Conservation (phyloP, 2,113 vertebrate species). For the Gila orcuttii region DNA sequence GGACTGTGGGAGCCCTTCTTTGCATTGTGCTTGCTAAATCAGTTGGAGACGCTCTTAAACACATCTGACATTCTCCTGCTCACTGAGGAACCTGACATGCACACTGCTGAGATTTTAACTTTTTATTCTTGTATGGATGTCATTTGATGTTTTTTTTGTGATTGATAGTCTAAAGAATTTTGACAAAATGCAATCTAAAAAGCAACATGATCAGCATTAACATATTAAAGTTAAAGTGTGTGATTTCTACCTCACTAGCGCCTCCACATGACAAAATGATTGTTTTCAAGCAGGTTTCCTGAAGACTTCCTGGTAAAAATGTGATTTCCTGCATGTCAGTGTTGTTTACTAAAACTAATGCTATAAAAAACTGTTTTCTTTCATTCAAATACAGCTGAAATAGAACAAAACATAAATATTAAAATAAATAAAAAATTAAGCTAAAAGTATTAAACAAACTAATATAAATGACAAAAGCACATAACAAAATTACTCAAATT, state of each 20-base stretch:
- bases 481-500: not conserved
- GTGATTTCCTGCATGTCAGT: not conserved
- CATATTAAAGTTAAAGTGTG: not conserved
- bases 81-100: not conserved
- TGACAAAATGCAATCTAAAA: not conserved
- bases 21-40: not conserved
- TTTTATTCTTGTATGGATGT: not conserved
- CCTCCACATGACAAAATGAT: not conserved
- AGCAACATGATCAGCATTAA: not conserved
- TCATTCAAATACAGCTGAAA: not conserved
- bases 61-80: constrained; percentile 10
- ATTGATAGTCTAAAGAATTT: not conserved
- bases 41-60: constrained; percentile 2
- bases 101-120: not conserved
- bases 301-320: not conserved
- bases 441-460: not conserved
- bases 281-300: not conserved
- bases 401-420: not conserved
- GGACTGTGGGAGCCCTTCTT: not conserved
- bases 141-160: not conserved
- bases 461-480: not conserved
- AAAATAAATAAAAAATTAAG: not conserved
- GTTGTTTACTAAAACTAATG: not conserved
- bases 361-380: not conserved
- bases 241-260: not conserved